Base-by-base conservation (phyloP, 2,113 vertebrate species). In the Trematocara variabile region DNA sequence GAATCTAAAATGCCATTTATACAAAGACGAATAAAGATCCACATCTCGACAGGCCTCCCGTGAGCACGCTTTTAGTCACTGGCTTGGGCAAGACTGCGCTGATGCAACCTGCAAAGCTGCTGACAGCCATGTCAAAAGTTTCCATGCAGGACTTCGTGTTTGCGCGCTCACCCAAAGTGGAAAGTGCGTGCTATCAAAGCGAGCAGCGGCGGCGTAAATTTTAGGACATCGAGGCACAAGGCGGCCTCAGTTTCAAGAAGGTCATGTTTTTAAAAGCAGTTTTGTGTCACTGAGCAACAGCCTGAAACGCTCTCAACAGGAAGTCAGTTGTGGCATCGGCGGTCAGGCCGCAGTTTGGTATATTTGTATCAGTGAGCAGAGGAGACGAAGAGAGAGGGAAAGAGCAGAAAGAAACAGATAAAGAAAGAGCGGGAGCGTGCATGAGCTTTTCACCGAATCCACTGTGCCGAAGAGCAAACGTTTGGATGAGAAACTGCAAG, bases 311-410 rank as follows among this genome's bases (percentile, higher is more conserved):
- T 92, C 83, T 85, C 89, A 96, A 94, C 96, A 96, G 96, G 96
- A 96, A 96, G 96, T 95, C 91, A 93, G 96, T 95, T 96, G 96
- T 95, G 96, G 95, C 93, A 94, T 93, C 81, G 41, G 94, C 89
- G 95, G 96, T 93, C 92, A 91, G 89, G 94, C 94, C 94, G 46
- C 89, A 95, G 86, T 94, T 83, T 84, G 79, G 89, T 96, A 86
- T 94, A 93, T 95, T 94, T 94, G 91, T 95, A 93, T 95, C 94
- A 95, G 85, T 82, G 85, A 86, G 89, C 84, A 90, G 86, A 93
- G 87, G 58, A 80, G 75, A 85, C 58, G 83, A 77, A 88, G 81
- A 70, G 83, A 85, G 54, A 84, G 83, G 89, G 46, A 81, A 48
- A 84, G 89, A 84, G 81, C 70, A 70, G 85, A 34, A 25, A 54